Evolutionary conservation across 2,113 vertebrate genomes (phyloP).

Genomic region (Ancistrus triradiatus): DNA sequence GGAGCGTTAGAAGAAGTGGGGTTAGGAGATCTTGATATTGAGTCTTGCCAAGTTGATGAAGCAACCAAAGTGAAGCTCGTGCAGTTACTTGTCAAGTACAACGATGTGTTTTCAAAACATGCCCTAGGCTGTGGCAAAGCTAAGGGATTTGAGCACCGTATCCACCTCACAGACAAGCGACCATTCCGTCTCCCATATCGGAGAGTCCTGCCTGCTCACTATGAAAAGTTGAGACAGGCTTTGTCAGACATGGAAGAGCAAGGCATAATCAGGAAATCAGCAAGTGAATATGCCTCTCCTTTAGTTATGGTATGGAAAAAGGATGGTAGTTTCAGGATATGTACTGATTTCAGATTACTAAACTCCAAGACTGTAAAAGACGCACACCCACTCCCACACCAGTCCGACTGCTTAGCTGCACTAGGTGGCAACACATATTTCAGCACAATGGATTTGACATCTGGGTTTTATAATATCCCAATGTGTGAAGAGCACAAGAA

Average conservation of each 20-base stretch:
- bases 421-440: conserved; percentile 17
- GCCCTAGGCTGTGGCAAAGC: conserved; percentile 28
- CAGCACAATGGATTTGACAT: conserved; percentile 26
- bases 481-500: neutral
- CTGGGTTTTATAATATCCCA: conserved; percentile 12
- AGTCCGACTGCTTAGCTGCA: conserved; percentile 9
- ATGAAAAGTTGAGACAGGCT: conserved; percentile 5
- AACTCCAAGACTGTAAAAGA: conserved; percentile 28
- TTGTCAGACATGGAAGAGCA: conserved; percentile 17
- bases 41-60: conserved; percentile 2
- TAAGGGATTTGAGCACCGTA: neutral
- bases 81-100: conserved; percentile 8
- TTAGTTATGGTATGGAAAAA: too few species aligned
- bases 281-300: conserved; percentile 2
- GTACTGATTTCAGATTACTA: conserved; percentile 12
- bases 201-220: neutral
- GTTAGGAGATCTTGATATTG: conserved; percentile 11
- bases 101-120: conserved; percentile 26
- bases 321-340: neutral
- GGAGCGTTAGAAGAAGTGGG: neutral
- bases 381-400: conserved; percentile 25
- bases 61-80: neutral
- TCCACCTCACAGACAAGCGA: neutral
- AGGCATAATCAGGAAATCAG: conserved; percentile 2
- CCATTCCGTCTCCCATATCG: neutral